Percentiles rank a stretch among this genome's conserved stretches.
Evolutionary conservation across 2,113 vertebrate genomes (phyloP).

Genomic region (Pedetes capensis): DNA sequence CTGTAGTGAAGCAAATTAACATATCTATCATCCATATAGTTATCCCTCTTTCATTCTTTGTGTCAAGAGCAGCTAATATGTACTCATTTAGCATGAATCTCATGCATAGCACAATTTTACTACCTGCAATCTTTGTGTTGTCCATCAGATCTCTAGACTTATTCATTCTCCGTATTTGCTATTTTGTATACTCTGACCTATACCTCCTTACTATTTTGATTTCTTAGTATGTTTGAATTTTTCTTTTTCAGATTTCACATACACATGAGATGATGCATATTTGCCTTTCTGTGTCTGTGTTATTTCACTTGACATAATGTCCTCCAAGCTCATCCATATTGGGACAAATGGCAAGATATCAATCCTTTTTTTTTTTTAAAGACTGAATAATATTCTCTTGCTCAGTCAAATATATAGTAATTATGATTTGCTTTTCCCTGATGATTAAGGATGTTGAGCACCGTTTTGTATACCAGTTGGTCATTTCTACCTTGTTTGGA

Average conservation of each 20-base stretch:
- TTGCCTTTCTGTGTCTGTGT: background rate
- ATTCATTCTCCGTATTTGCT: background rate
- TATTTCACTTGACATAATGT: background rate
- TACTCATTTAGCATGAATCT: background rate
- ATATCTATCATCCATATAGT: background rate
- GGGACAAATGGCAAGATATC: background rate
- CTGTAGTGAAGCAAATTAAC: background rate
- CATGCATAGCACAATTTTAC: background rate
- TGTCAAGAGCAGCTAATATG: background rate
- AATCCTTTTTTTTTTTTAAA: background rate
- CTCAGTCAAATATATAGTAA: no score
- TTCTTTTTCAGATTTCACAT: background rate
- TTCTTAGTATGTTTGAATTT: background rate
- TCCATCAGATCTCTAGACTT: background rate
- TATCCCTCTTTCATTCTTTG: background rate
- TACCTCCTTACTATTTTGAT: background rate
- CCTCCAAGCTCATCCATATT: background rate
- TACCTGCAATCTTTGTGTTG: background rate
- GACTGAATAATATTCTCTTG: background rate
- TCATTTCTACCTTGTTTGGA: background rate
- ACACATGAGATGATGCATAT: background rate
- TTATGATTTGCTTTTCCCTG: background rate
- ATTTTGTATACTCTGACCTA: background rate
- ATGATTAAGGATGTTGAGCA: background rate
- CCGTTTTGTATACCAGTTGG: background rate